phyloP scores from a whole-genome alignment of 30 jellyfish, hydroid and myxozoan species.

The Haliclystus octoradiatus region DNA sequence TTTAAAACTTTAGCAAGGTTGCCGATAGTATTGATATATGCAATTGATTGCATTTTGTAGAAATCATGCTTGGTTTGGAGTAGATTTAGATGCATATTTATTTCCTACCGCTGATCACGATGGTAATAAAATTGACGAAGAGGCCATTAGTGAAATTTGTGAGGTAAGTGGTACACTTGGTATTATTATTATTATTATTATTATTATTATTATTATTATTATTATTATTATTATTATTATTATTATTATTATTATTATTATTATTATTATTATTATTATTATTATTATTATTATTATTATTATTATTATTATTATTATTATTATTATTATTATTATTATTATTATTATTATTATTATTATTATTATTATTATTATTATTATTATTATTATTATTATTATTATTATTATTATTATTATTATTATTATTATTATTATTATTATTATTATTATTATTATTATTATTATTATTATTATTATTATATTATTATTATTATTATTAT shows the following conservation, averaged over 20 bases:
- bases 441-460: background rate
- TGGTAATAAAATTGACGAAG: slow-evolving; percentile 84
- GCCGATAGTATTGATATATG: too few relatives aligned
- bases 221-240: background rate
- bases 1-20: too few relatives aligned
- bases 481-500: too few relatives aligned
- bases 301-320: background rate
- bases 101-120: slow-evolving; percentile 91
- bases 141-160: slow-evolving; percentile 88
- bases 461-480: background rate
- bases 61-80: slow-evolving; percentile 86
- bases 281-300: background rate
- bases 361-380: background rate
- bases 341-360: background rate
- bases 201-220: background rate
- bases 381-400: background rate
- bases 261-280: background rate
- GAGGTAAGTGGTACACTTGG: slow-evolving; percentile 51
- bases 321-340: background rate
- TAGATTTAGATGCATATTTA: slow-evolving; percentile 71
- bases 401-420: background rate
- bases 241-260: background rate
- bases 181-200: background rate
- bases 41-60: too few relatives aligned
- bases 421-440: background rate